A percentile compares a stretch with the other conserved stretches of the same genome.
Conservation (phyloP, 2,888 invertebrate species). For the Coleophora flavipennella region DNA sequence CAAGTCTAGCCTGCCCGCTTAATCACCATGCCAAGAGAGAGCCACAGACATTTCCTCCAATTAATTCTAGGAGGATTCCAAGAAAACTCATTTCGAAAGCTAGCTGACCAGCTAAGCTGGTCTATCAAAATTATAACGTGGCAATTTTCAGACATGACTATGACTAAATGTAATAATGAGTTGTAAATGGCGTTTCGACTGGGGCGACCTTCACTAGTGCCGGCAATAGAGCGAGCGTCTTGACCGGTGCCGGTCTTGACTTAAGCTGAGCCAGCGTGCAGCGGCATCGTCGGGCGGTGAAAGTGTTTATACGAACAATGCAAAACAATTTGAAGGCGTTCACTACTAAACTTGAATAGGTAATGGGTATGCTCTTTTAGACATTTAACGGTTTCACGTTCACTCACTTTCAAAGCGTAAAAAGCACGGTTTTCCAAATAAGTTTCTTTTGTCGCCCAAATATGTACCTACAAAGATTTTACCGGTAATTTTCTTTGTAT, state of each 20-base stretch:
- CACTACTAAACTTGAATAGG: constrained; percentile 23
- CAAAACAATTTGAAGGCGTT: constrained; percentile 31
- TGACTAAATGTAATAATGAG: constrained; percentile 1
- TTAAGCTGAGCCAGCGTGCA: not conserved
- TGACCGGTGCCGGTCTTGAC: constrained; percentile 5
- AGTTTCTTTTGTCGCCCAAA: not conserved
- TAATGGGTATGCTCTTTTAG: not conserved
- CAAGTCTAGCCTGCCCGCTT: no score
- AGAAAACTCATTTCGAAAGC: constrained; percentile 1
- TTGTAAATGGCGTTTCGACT: not conserved
- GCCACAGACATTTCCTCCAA: not conserved
- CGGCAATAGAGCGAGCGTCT: constrained; percentile 10
- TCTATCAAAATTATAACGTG: not conserved
- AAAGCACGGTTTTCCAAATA: not conserved
- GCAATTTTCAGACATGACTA: constrained; percentile 5
- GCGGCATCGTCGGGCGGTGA: constrained; percentile 35
- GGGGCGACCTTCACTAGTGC: constrained; percentile 1
- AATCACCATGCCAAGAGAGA: no score
- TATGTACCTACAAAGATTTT: not conserved
- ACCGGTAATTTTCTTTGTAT: not conserved
- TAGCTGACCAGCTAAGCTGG: not conserved
- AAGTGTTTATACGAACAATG: constrained; percentile 47
- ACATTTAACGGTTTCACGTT: not conserved
- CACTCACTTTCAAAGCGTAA: not conserved
- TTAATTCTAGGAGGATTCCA: not conserved